phyloP scores from a whole-genome alignment of 2,113 vertebrate species.

The Oxyruncus cristatus region DNA sequence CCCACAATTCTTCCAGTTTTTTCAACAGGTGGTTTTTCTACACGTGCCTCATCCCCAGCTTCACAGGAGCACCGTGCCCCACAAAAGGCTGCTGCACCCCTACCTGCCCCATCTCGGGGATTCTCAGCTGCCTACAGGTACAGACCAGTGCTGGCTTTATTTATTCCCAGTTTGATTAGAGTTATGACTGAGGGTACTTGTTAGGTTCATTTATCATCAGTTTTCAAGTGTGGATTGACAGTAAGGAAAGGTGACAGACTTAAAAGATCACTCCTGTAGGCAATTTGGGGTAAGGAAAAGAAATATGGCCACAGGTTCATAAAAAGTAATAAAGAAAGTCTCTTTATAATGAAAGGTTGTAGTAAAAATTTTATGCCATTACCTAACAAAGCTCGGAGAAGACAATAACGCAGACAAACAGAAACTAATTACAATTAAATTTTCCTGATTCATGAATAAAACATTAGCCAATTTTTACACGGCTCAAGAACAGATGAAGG shows the following conservation, averaged over 20 bases:
- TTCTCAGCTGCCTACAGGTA: background rate
- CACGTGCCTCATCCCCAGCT: background rate
- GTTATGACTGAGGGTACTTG: background rate
- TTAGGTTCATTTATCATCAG: background rate
- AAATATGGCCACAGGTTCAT: background rate
- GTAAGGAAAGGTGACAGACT: background rate
- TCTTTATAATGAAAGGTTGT: background rate
- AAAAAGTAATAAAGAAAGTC: background rate
- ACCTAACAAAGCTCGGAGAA: background rate
- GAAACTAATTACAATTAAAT: background rate
- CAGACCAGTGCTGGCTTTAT: background rate
- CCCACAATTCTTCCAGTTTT: background rate
- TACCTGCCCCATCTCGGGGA: background rate
- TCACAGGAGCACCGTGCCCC: background rate
- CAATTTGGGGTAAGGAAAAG: background rate
- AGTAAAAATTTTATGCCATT: background rate
- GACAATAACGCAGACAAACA: background rate
- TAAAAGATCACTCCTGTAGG: accelerated
- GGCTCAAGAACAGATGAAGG: background rate
- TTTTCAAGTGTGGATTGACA: background rate
- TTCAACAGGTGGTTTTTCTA: background rate
- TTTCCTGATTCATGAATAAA: background rate
- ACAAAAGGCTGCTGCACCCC: background rate
- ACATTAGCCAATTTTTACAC: background rate
- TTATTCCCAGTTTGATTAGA: background rate